Evolutionary conservation across 92 coral and sea anemone species (phyloP), one percentile per base, ranked within the genome.

Genomic region (Montipora capitata): DNA sequence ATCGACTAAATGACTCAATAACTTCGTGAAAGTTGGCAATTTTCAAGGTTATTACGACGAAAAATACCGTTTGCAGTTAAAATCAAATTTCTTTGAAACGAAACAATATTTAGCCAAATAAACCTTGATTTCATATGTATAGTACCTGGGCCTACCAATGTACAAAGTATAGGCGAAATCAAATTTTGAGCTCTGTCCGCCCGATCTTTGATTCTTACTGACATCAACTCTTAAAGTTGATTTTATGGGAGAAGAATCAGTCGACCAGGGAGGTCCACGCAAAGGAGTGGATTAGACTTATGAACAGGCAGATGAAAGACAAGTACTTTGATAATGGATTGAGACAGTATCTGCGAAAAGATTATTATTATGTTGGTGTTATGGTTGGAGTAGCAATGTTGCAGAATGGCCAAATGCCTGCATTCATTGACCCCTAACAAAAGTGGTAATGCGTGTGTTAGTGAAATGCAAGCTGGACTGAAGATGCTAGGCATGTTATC

Each of bases 391-490:
- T 91, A 17, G 86, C 92, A 44, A 81, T 92, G 75, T 85, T 92
- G 13, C 94, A 91, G 90, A 90, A 90, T 85, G 94, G 93, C 9
- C 89, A 84, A 73, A 15, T 90, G 86, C 93, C 90, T 41, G 82
- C 69, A 13, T 93, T 85, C 78, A 78, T 88, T 42, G 66, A 68
- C 85, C 56, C 40, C 93, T 44, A 72, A 39, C 54, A 79, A 77
- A 64, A 44, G 49, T 65, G 43, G 85, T 58, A 65, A 84, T 74
- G 84, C 87, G 18, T 90, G 94, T 67, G 79, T 90, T 9, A 59
- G 58, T 44, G 84, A 93, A 81, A 82, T 90, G 64, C 74, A 86
- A 20, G 80, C 66, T 44, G 96, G 94, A 11, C 92, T 93, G 13
- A 87, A 87, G 74, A 69, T 68, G 86, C 76, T 86, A 56, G 90